Evolutionary conservation across 1,140 invertebrate species (phyloP), one percentile per base, ranked within the genome.

Genomic region (Cephus cinctus): DNA sequence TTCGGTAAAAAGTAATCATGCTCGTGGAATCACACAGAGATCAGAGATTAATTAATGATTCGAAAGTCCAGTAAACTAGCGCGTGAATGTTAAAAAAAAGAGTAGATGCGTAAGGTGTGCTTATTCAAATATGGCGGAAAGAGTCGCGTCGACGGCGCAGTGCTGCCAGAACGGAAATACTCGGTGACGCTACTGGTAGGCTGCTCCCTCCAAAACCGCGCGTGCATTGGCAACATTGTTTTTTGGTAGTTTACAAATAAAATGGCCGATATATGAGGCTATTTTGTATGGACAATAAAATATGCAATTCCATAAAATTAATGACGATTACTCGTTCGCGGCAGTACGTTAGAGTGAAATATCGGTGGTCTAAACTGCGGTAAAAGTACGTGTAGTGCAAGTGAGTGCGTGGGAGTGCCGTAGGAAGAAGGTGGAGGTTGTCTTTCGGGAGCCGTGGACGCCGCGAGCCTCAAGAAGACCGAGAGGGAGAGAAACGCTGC

Each of bases 191-290:
- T 59, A 45, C 52, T 52, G 52, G 47, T 47, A 50, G 44, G 52
- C 44, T 52, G 62, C 66, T 73, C 71, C 69, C 69, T 71, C 68
- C 71, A 72, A 73, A 73, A 72, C 46, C 41, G 47, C 59, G 59
- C 48, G 58, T 58, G 44, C 41, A 67, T 74, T 76, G 72, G 73
- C 64, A 69, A 50, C 63, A 68, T 63, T 75, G 71, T 56, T 67
- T 69, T 75, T 73, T 69, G 68, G 67, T 75, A 75, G 72, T 74
- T 75, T 75, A 75, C 72, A 75, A 75, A 75, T 75, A 76, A 76
- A 75, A 76, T 76, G 73, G 74, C 74, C 71, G 72, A 75, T 75
- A 70, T 64, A 65, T 67, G 67, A 72, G 70, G 66, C 63, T 73
- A 71, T 70, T 73, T 69, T 70, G 65, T 69, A 73, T 71, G 62